Evolutionary conservation across 2,888 invertebrate species (phyloP), one percentile per base, ranked within the genome.

Genomic region (Pachliopta kotzebuea): DNA sequence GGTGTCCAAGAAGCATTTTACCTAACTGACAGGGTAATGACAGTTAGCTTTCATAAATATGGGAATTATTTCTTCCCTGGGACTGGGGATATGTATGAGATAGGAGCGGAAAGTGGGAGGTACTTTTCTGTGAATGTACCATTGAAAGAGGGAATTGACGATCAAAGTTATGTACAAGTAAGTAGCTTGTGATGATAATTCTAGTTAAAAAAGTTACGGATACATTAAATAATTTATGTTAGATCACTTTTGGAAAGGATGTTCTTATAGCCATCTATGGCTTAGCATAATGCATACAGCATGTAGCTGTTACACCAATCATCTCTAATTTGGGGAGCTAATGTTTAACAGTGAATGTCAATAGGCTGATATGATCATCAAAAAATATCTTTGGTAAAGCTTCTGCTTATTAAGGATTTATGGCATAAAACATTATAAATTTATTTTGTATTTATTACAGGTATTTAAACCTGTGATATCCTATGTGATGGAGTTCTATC

Each of bases 111-210:
- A 83, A 96, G 96, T 77, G 99, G 99, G 0, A 93, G 98, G 60
- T 98, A 98, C 82, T 99, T 99, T 82, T 98, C 99, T 0, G 97
- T 99, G 0, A 99, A 99, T 92, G 98, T 99, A 0, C 99, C 99
- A 0, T 84, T 99, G 18, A 97, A 98, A 76, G 99, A 99, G 85
- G 99, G 99, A 0, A 99, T 99, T 68, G 99, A 99, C 84, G 99
- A 99, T 85, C 93, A 94, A 67, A 97, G 96, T 72, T 98, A 98
- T 80, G 95, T 96, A 53, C 96, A 97, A 93, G 95, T 94, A 24
- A 71, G 75, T 69, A 42, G n/a, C 24, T 45, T 18, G 17, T 42
- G 42, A 42, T 42, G 6, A 18, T 42, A 0, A 42, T 9, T 31
- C 2, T 31, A 9, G 2, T 18, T 17, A 18, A 18, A 42, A 18